Percentiles rank a stretch among this genome's conserved stretches.
phyloP scores from a whole-genome alignment of 2,797 vertebrate species.

The Arnoldichthys spilopterus region DNA sequence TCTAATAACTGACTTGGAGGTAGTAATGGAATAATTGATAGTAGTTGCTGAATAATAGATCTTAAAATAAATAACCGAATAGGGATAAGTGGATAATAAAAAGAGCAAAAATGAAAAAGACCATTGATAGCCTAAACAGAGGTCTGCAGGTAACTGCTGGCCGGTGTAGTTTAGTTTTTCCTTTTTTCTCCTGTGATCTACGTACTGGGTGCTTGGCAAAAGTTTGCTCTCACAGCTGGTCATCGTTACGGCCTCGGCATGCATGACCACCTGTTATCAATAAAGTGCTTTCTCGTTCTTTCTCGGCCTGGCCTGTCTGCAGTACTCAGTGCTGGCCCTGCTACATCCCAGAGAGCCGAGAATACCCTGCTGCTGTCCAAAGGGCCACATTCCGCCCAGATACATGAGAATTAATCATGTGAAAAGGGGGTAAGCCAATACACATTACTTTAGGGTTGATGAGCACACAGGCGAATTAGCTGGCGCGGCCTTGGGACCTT shows the following conservation, averaged over 20 bases:
- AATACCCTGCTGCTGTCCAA: slow-evolving; percentile 51
- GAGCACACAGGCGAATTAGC: slow-evolving; percentile 44
- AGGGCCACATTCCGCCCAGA: slow-evolving; percentile 49
- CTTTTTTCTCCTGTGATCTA: slow-evolving; percentile 29
- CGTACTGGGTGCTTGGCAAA: slow-evolving; percentile 50
- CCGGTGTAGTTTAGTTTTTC: slow-evolving; percentile 31
- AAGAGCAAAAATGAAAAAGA: slow-evolving; percentile 32
- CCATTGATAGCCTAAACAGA: slow-evolving; percentile 39
- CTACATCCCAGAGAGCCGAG: slow-evolving; percentile 48
- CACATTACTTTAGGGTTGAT: slow-evolving; percentile 55
- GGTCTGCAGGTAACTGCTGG: slow-evolving; percentile 37
- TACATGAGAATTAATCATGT: slow-evolving; percentile 57
- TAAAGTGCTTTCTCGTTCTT: slow-evolving; percentile 62
- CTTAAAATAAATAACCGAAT: background rate
- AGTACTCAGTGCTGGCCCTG: slow-evolving; percentile 17
- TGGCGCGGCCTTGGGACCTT: slow-evolving; percentile 23
- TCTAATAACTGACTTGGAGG: background rate
- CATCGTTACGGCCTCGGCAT: slow-evolving; percentile 70
- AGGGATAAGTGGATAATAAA: background rate
- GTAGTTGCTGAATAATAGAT: background rate
- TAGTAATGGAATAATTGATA: background rate
- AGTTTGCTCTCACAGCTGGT: slow-evolving; percentile 68
- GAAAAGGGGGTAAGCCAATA: slow-evolving; percentile 52
- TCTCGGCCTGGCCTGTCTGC: slow-evolving; percentile 46
- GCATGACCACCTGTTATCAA: slow-evolving; percentile 76